Conservation (phyloP, 53 echinoderm and acorn worm genomes). For the Holothuria leucospilota region DNA sequence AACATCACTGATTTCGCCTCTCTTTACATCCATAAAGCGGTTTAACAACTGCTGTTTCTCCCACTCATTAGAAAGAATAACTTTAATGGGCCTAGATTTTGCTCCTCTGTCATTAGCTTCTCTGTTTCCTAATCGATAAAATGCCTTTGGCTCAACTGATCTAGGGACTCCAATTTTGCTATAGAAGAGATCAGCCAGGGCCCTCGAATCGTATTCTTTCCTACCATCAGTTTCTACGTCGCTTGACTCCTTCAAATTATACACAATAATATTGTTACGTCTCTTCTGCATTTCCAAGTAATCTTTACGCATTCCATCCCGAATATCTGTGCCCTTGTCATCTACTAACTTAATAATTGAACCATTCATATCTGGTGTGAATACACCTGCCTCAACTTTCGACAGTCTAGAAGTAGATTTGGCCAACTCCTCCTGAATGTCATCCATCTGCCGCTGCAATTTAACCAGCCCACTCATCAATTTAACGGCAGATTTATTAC, state of each 20-base stretch:
- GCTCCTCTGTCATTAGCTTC: no score
- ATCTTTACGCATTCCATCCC: not conserved
- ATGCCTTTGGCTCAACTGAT: constrained; percentile 1
- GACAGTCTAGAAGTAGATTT: not conserved
- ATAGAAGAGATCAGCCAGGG: not conserved
- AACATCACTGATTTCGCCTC: not conserved
- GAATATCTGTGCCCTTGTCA: not conserved
- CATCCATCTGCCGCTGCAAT: constrained; percentile 3
- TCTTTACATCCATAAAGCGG: not conserved
- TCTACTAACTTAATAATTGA: not conserved
- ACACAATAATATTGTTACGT: not conserved
- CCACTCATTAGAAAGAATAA: not conserved
- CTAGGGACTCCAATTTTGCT: not conserved
- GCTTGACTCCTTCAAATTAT: not conserved
- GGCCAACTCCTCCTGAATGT: not conserved
- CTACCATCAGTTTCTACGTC: not conserved
- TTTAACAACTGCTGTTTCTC: not conserved
- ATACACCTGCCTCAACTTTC: not conserved
- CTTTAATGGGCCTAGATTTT: no score
- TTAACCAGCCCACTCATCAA: not conserved
- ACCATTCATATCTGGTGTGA: not conserved
- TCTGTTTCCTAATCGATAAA: not conserved
- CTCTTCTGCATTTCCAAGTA: constrained; percentile 5
- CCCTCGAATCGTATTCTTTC: not conserved
- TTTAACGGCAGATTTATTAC: not conserved